A percentile compares a stretch with the other conserved stretches of the same genome.
phyloP scores from a whole-genome alignment of 1,140 invertebrate genomes.

The Zaprionus gabonicus region DNA sequence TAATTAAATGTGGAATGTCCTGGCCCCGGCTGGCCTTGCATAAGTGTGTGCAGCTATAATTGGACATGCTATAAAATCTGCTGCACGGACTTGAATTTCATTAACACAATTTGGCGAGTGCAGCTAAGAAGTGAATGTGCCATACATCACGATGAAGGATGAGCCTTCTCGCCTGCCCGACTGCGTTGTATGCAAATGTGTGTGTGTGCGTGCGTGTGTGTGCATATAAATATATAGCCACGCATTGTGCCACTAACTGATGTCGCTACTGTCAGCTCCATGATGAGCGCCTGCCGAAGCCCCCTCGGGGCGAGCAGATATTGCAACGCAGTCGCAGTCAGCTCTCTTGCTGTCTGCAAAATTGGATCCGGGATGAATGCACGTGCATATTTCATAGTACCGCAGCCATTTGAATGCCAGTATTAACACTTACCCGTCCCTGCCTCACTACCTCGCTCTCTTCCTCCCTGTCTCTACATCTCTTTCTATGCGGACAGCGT shows the following conservation, averaged over 20 bases:
- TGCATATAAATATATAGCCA: slow-evolving; percentile 53
- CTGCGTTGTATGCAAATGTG: slow-evolving; percentile 24
- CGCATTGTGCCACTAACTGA: slow-evolving; percentile 66
- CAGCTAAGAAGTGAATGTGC: slow-evolving; percentile 63
- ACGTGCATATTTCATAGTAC: slow-evolving; percentile 64
- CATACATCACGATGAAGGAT: slow-evolving; percentile 77
- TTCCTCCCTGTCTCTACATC: not conserved
- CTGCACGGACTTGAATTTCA: slow-evolving; percentile 67
- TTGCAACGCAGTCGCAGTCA: slow-evolving; percentile 48
- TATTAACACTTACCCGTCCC: slow-evolving; percentile 33
- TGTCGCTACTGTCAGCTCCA: slow-evolving; percentile 58
- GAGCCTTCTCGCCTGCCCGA: slow-evolving; percentile 31
- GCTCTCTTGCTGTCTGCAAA: slow-evolving; percentile 42
- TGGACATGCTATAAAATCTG: slow-evolving; percentile 23
- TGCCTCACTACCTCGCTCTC: not conserved
- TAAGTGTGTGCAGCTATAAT: not conserved
- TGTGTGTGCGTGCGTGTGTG: slow-evolving; percentile 35
- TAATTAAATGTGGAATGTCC: not conserved
- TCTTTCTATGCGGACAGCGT: not conserved
- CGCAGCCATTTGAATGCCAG: slow-evolving; percentile 31
- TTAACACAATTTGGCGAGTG: slow-evolving; percentile 65
- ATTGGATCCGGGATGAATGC: slow-evolving; percentile 69
- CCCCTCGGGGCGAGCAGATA: slow-evolving; percentile 62
- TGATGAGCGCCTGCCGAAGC: slow-evolving; percentile 15
- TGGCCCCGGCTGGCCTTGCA: not conserved